A percentile compares a stretch with the other conserved stretches of the same genome.
Conservation (phyloP, 2,888 invertebrate species). For the Mythimna impura region DNA sequence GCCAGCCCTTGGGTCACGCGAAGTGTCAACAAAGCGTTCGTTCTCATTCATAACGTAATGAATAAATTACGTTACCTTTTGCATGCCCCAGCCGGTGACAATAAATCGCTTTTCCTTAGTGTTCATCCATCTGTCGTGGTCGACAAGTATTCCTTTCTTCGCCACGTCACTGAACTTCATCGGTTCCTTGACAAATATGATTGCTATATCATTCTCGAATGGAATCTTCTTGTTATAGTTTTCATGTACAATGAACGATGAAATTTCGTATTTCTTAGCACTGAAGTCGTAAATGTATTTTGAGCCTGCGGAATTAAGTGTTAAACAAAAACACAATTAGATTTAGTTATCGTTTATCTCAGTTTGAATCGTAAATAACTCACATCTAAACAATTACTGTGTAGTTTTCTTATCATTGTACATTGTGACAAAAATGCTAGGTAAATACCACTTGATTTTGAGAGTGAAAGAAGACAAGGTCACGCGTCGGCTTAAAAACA, state of each 20-base stretch:
- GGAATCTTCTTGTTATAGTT: conserved; percentile 72
- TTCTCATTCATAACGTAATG: too few species aligned
- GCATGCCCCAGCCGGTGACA: conserved; percentile 83
- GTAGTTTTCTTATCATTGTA: conserved; percentile 10
- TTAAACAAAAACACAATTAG: conserved; percentile 3
- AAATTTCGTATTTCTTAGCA: conserved; percentile 67
- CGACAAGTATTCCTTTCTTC: conserved; percentile 75
- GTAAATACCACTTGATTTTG: conserved; percentile 16
- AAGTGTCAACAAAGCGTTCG: too few species aligned
- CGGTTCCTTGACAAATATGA: conserved; percentile 72
- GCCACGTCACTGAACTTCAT: conserved; percentile 67
- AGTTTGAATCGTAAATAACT: background rate
- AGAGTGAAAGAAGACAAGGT: conserved; percentile 5
- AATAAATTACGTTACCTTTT: conserved; percentile 65
- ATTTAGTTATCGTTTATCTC: background rate
- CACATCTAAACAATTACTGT: background rate
- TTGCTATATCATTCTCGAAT: conserved; percentile 80
- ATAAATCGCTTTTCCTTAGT: conserved; percentile 66
- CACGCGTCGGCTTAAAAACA: conserved; percentile 6
- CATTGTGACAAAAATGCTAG: background rate
- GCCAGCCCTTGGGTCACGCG: too few species aligned
- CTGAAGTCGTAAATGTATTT: conserved; percentile 73
- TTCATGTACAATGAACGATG: conserved; percentile 70
- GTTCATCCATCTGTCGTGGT: conserved; percentile 75
- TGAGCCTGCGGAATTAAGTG: conserved; percentile 70